Evolutionary conservation across 2,888 invertebrate species (phyloP).

Genomic region (Hylaea fasciaria): DNA sequence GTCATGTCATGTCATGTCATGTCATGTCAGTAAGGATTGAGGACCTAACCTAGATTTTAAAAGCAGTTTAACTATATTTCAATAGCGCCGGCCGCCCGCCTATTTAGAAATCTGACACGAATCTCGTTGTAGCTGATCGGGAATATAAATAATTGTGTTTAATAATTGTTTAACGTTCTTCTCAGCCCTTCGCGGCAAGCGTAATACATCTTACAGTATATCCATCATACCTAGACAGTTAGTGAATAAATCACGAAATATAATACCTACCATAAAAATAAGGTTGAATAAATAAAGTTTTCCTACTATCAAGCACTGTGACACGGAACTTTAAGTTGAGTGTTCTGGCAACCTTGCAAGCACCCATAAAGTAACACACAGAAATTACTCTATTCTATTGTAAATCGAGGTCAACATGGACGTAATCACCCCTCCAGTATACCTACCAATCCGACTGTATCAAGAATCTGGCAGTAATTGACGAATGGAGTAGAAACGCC

Average conservation of each 20-base stretch:
- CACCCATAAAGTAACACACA: conserved; percentile 44
- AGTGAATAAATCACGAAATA: not conserved
- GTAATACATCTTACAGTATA: too few relatives aligned
- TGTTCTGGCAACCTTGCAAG: conserved; percentile 49
- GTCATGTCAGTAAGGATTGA: too few relatives aligned
- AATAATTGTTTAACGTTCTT: not conserved
- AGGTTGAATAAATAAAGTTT: not conserved
- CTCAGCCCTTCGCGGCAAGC: too few relatives aligned
- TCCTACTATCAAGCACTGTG: conserved; percentile 23
- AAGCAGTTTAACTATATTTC: too few relatives aligned
- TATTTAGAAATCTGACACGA: too few relatives aligned
- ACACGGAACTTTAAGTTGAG: conserved; percentile 50
- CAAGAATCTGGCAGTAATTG: conserved; percentile 6
- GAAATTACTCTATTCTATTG: conserved; percentile 46
- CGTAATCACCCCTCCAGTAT: conserved; percentile 23
- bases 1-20: too few relatives aligned
- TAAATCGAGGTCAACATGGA: conserved; percentile 35
- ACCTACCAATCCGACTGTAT: not conserved
- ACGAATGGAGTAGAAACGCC: not conserved
- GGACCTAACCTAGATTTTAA: too few relatives aligned
- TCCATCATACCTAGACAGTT: too few relatives aligned
- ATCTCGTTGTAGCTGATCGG: too few relatives aligned
- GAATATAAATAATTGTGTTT: too few relatives aligned
- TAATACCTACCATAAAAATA: not conserved
- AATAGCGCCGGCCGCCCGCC: too few relatives aligned